A percentile compares a stretch with the other conserved stretches of the same genome.
These are phyloP conservation scores for Spisula subtruncata DNA, from an alignment of 2,888 invertebrate species.

Conservation along the genomic window DNA sequence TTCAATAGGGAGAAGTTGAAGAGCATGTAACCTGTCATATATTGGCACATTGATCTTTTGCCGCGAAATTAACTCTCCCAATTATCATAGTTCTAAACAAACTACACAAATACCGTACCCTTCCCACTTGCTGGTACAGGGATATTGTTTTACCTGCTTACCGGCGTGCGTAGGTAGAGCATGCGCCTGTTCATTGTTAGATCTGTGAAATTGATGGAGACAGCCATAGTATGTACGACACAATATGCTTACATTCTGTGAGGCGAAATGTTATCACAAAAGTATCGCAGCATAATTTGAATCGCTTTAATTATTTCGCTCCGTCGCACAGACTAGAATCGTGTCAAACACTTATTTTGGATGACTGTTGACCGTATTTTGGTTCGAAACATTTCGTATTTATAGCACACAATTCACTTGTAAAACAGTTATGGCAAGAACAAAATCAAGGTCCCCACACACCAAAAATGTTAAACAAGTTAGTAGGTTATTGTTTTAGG, in stretches of 20 bases:
- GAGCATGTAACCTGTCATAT: not conserved
- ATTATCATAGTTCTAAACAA: not conserved
- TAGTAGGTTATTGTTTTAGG: no score
- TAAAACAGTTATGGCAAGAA: no score
- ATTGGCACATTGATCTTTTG: not conserved
- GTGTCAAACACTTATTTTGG: no score
- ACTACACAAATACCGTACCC: not conserved
- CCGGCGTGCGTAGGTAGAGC: constrained; percentile 5
- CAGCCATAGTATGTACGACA: not conserved
- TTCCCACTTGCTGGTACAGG: not conserved
- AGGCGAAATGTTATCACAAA: no score
- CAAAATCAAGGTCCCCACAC: no score
- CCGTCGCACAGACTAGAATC: no score
- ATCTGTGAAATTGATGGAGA: not conserved
- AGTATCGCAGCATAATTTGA: no score
- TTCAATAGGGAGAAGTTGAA: not conserved
- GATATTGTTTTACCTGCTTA: constrained; percentile 12
- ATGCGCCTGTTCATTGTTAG: not conserved
- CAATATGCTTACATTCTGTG: not conserved
- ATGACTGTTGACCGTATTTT: no score
- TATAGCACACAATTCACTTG: no score
- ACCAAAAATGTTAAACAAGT: no score
- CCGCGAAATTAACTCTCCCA: not conserved
- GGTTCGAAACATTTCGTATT: no score
- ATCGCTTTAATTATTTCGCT: no score